These are phyloP conservation scores for Bicyclus anynana DNA, from an alignment of 1,140 invertebrate genomes.

Conservation along the genomic window DNA sequence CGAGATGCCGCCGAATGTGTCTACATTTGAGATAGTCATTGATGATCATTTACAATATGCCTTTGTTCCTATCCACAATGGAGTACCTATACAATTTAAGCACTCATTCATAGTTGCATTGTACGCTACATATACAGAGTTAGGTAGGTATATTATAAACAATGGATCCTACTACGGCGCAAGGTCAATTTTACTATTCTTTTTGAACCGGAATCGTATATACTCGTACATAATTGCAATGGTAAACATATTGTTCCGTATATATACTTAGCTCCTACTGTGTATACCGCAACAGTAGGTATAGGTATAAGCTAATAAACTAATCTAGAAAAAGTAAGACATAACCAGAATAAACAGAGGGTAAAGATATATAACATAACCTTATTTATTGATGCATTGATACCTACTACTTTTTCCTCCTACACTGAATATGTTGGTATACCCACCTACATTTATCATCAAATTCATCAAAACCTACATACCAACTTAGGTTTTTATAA, in stretches of 20 bases:
- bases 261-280: too few relatives aligned
- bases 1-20: constrained; percentile 25
- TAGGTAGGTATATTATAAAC: constrained; percentile 19
- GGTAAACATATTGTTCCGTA: background rate
- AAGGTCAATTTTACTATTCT: constrained; percentile 30
- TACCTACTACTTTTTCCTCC: too few relatives aligned
- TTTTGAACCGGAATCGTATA: constrained; percentile 13
- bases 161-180: constrained; percentile 25
- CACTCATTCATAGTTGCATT: constrained; percentile 34
- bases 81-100: constrained; percentile 34
- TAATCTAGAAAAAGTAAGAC: too few relatives aligned
- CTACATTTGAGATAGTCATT: constrained; percentile 41
- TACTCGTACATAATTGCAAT: background rate
- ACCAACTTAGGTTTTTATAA: too few relatives aligned
- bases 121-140: background rate
- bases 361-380: too few relatives aligned
- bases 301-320: too few relatives aligned
- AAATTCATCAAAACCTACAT: too few relatives aligned
- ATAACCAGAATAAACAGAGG: too few relatives aligned
- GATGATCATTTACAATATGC: constrained; percentile 42
- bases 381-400: too few relatives aligned
- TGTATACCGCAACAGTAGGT: too few relatives aligned
- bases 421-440: too few relatives aligned
- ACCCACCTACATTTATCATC: too few relatives aligned
- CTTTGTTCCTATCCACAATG: constrained; percentile 40